Conservation (phyloP, 2,888 invertebrate species). For the Rhogogaster chlorosoma region DNA sequence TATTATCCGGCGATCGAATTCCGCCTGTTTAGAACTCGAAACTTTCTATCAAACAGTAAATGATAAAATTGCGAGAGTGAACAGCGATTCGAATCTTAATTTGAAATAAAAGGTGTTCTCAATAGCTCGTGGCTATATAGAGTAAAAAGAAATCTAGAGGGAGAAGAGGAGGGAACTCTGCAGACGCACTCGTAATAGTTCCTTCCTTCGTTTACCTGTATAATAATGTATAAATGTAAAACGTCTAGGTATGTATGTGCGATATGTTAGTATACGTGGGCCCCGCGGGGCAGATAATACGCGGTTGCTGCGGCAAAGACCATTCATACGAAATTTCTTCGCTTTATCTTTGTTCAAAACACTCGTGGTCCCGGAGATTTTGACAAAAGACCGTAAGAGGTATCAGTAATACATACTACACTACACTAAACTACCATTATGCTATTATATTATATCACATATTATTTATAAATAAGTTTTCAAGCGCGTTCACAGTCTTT, state of each 20-base stretch:
- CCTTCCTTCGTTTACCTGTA: conserved; percentile 14
- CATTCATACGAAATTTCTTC: conserved; percentile 46
- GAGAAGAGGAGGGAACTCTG: not conserved
- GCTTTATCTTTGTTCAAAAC: conserved; percentile 51
- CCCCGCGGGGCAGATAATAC: conserved; percentile 33
- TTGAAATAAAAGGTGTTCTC: not conserved
- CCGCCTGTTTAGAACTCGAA: too few relatives aligned
- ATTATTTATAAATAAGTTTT: conserved; percentile 52
- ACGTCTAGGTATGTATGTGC: not conserved
- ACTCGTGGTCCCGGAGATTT: conserved; percentile 44
- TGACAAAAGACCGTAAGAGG: conserved; percentile 50
- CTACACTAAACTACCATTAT: conserved; percentile 51
- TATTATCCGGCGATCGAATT: not conserved
- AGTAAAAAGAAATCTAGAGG: not conserved
- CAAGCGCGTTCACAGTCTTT: conserved; percentile 33
- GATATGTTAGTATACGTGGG: not conserved
- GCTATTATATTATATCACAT: conserved; percentile 51
- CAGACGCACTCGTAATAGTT: conserved; percentile 32
- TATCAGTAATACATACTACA: conserved; percentile 51
- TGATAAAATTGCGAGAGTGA: not conserved
- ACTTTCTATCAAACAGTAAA: not conserved
- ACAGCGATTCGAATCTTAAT: conserved; percentile 10
- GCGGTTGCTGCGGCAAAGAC: conserved; percentile 31
- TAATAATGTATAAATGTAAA: not conserved
- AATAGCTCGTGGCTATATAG: conserved; percentile 2